A percentile compares a stretch with the other conserved stretches of the same genome.
Conservation (phyloP, 2,113 vertebrate species). For the Cichladusa arquata region DNA sequence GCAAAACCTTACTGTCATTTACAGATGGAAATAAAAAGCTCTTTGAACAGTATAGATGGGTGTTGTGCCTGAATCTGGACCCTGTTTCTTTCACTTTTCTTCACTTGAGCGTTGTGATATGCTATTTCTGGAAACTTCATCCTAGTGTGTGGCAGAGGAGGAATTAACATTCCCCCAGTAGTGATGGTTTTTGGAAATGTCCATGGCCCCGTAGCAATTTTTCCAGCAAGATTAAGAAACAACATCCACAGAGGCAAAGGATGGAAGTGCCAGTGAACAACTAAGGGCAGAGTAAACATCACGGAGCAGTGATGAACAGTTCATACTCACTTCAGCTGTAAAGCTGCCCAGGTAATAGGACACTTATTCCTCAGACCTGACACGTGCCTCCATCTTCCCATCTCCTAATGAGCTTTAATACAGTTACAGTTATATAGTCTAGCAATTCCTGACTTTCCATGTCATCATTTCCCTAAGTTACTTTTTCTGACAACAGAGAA, state of each 20-base stretch:
- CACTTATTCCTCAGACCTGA: background rate
- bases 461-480: background rate
- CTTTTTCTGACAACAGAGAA: background rate
- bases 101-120: background rate
- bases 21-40: background rate
- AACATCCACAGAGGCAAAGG: background rate
- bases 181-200: background rate
- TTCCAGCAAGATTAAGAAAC: background rate
- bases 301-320: background rate
- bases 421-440: background rate
- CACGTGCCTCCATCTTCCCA: background rate
- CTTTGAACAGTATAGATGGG: background rate
- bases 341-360: background rate
- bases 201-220: fast-evolving
- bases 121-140: background rate
- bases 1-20: background rate
- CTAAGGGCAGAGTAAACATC: background rate
- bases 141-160: background rate
- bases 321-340: background rate
- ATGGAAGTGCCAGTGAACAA: background rate
- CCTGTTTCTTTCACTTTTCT: background rate
- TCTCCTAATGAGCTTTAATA: background rate
- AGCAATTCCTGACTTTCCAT: background rate
- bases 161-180: background rate
- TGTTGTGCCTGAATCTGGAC: background rate